Evolutionary conservation across 2,888 invertebrate genomes (phyloP), one percentile per base, ranked within the genome.

Genomic region (Xestia ashworthii): DNA sequence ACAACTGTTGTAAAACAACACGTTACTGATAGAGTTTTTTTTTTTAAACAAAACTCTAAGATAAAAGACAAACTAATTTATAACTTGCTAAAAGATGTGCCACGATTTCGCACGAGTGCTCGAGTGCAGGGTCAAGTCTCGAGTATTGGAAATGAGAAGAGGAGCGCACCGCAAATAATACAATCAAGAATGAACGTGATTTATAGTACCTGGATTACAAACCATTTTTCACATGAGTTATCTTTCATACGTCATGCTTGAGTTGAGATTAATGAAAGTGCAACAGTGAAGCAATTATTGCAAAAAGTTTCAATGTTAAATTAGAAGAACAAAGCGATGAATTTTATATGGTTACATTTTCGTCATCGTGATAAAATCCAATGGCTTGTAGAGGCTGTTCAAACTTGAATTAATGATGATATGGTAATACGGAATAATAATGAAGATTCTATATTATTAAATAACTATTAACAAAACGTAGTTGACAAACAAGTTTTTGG

Each of bases 241-340:
- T 84, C 82, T 78, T 76, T 66, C 62, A 78, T 64, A 76, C 73
- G 83, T 77, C 83, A 75, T 64, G 83, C 83, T 74, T 68, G 55
- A 85, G 78, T 67, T 55, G 14, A 64, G 83, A 85, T 81, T 83
- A 85, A 83, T 85, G 83, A 85, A 85, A 85, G 78, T 83, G 83
- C 65, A 78, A 71, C 41, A 77, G 74, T 83, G 60, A 75, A 83
- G 76, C 78, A 72, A 83, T 85, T 74, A 71, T 83, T 81, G 68
- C 81, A 74, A 79, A 81, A 75, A 82, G 78, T 69, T 82, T 84
- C 55, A 80, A 77, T 75, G 71, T 71, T 72, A 66, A 66, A 78
- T 66, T 72, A 65, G 8, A 79, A 67, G 38, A 83, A 72, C 46
- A 50, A 38, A 69, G 65, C 66, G n/a, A 71, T 53, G 38, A 62